Percentiles rank a stretch among this genome's conserved stretches.
These are phyloP conservation scores for Theodoxus fluviatilis DNA, from an alignment of 2,888 invertebrate species.

Conservation along the genomic window DNA sequence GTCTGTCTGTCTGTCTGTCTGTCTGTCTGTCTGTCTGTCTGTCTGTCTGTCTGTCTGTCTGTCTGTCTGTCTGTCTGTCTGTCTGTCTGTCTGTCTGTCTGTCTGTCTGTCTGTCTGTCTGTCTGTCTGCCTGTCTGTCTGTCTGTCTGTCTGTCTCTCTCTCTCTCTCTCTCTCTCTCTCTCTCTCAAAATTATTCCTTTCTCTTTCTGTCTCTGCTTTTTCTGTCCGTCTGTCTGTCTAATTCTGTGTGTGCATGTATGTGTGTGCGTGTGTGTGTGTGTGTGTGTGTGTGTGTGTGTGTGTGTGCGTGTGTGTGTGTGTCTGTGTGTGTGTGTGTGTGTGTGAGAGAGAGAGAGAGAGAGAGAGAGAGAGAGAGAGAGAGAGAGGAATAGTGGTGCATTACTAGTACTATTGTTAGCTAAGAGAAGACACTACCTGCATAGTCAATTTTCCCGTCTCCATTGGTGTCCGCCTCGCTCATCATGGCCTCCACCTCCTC, in stretches of 20 bases:
- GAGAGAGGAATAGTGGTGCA: neutral
- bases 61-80: neutral
- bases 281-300: too few relatives aligned
- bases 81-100: constrained; percentile 12
- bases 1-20: constrained; percentile 26
- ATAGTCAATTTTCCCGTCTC: constrained; percentile 33
- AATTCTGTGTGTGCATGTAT: too few relatives aligned
- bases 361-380: neutral
- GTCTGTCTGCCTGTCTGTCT: constrained; percentile 7
- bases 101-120: constrained; percentile 7
- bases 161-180: constrained; percentile 15
- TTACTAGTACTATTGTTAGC: neutral
- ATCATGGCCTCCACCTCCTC: constrained; percentile 31
- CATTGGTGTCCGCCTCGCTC: constrained; percentile 30
- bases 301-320: too few relatives aligned
- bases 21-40: constrained; percentile 27
- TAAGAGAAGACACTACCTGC: constrained; percentile 23
- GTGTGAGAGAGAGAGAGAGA: neutral
- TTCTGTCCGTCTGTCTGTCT: too few relatives aligned
- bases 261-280: too few relatives aligned
- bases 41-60: constrained; percentile 24
- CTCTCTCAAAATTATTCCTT: neutral
- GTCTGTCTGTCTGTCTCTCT: neutral
- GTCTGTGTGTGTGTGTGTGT: too few relatives aligned
- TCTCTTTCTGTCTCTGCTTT: too few relatives aligned